Base-by-base conservation (phyloP, 1,140 invertebrate species). In the Chymomyza costata region DNA sequence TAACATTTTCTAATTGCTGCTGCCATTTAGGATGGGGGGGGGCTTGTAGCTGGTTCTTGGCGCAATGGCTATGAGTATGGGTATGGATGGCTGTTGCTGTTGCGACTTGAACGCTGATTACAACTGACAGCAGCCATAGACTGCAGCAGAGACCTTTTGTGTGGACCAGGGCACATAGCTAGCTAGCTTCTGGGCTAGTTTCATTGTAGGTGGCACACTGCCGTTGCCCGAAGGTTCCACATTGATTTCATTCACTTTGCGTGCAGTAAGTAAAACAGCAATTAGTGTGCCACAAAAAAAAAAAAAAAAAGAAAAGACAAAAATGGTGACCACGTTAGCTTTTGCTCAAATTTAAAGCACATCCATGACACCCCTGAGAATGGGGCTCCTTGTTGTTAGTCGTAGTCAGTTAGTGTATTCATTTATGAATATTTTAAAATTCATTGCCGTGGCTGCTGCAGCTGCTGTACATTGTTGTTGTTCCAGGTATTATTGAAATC, bases 351-450 rank as follows among this genome's bases (percentile, higher is more conserved):
- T n/a, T n/a, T n/a, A n/a, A n/a, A n/a, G n/a, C n/a, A n/a, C n/a
- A n/a, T n/a, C n/a, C n/a, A n/a, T n/a, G n/a, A n/a, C n/a, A n/a
- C n/a, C n/a, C n/a, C n/a, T n/a, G n/a, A n/a, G n/a, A n/a, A n/a
- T n/a, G n/a, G n/a, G n/a, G n/a, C n/a, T n/a, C n/a, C n/a, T n/a
- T n/a, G n/a, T n/a, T n/a, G n/a, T n/a, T n/a, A n/a, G n/a, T n/a
- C n/a, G n/a, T n/a, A n/a, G n/a, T n/a, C n/a, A n/a, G n/a, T n/a
- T n/a, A n/a, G n/a, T 71, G 65, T 63, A 47, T 43, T 65, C 73
- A 56, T 71, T 78, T 78, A 78, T 78, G 66, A 71, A 78, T 76
- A 76, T 67, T 76, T 80, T 67, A 64, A 76, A 78, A 78, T 80
- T 59, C 73, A 76, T 80, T 76, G 69, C 54, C 45, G 50, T 34